A percentile compares a stretch with the other conserved stretches of the same genome.
Evolutionary conservation across 2,797 vertebrate genomes (phyloP).

Genomic region (Diglossa cyanea): DNA sequence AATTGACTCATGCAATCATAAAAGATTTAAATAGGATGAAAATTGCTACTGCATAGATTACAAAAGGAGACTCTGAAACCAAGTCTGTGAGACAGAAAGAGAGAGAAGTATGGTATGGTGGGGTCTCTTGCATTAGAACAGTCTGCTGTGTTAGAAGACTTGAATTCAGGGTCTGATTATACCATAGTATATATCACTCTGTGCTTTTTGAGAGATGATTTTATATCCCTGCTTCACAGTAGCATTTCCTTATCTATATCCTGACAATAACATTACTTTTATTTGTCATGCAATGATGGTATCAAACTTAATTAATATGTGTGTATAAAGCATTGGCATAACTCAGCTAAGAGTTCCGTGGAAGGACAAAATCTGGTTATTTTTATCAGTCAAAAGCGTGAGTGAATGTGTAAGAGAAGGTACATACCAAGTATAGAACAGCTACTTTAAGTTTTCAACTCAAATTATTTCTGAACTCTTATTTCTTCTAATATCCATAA

Average conservation of each 20-base stretch:
- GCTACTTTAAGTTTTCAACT: background rate
- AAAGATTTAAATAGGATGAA: slow-evolving; percentile 70
- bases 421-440: background rate
- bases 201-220: background rate
- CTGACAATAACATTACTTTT: background rate
- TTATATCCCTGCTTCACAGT: background rate
- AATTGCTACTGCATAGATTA: slow-evolving; percentile 55
- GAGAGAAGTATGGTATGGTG: background rate
- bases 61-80: slow-evolving; percentile 47
- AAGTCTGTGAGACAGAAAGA: slow-evolving; percentile 30
- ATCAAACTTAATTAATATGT: background rate
- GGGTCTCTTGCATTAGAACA: background rate
- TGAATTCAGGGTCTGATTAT: background rate
- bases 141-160: background rate
- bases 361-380: background rate
- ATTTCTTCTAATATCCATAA: background rate
- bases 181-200: background rate
- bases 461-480: background rate
- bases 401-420: background rate
- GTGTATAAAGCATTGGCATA: background rate
- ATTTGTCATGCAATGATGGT: background rate
- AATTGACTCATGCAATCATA: slow-evolving; percentile 67
- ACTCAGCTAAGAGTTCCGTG: background rate
- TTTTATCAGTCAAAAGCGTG: background rate
- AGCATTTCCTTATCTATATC: background rate